Conservation (phyloP, 2,888 invertebrate species). For the Andricus curvator region DNA sequence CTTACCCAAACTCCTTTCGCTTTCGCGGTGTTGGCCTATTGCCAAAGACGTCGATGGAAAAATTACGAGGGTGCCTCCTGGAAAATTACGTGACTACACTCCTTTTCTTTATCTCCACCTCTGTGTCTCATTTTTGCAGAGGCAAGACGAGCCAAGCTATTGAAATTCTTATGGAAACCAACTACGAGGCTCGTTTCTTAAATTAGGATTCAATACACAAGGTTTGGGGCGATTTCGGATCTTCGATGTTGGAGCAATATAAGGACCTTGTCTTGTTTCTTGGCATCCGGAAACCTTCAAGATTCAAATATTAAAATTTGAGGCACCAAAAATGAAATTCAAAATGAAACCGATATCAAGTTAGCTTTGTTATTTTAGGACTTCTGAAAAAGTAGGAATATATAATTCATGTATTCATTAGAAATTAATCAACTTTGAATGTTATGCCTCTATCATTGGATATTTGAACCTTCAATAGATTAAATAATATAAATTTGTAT, state of each 20-base stretch:
- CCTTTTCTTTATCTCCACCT: constrained; percentile 48
- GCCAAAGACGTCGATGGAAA: constrained; percentile 64
- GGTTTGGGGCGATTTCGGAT: not conserved
- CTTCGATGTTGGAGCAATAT: not conserved
- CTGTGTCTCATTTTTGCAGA: constrained; percentile 49
- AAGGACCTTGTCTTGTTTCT: not conserved
- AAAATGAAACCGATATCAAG: no score
- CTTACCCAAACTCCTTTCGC: constrained; percentile 36
- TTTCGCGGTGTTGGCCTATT: constrained; percentile 54
- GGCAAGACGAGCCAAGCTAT: constrained; percentile 48
- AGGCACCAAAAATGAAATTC: no score
- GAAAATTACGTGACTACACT: constrained; percentile 63
- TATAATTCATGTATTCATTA: no score
- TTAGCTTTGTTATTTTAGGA: no score
- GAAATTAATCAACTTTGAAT: no score
- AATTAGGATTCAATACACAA: constrained; percentile 32
- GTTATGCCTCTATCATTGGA: no score
- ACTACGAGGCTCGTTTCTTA: constrained; percentile 10
- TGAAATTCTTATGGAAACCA: constrained; percentile 58
- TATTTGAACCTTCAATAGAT: no score
- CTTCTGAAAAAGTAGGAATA: no score
- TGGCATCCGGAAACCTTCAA: not conserved
- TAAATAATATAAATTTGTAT: no score
- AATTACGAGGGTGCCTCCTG: constrained; percentile 60
- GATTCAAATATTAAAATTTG: no score